A percentile compares a stretch with the other conserved stretches of the same genome.
Conservation (phyloP, 2,888 invertebrate species). For the Phorcus lineatus region DNA sequence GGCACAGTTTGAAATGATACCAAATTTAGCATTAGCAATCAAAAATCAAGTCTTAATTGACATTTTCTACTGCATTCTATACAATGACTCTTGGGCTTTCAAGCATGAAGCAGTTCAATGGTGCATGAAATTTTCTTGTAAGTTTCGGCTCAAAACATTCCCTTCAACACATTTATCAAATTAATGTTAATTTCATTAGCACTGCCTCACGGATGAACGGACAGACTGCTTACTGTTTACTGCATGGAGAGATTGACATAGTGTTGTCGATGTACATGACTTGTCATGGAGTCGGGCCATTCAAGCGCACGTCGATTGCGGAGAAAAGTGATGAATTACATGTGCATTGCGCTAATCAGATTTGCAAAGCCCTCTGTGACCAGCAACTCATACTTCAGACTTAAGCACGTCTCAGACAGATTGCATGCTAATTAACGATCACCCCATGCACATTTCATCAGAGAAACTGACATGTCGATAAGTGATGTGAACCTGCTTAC, state of each 20-base stretch:
- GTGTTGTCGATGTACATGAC: background rate
- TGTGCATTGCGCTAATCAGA: slow-evolving; percentile 13
- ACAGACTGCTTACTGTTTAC: background rate
- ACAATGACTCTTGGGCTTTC: background rate
- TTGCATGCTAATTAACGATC: background rate
- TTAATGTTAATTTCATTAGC: slow-evolving; percentile 4
- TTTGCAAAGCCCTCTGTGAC: background rate
- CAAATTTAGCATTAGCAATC: too few relatives aligned
- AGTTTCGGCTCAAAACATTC: background rate
- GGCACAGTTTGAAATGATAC: too few relatives aligned
- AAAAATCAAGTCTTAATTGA: too few relatives aligned
- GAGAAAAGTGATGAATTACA: slow-evolving; percentile 9
- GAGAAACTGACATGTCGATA: background rate
- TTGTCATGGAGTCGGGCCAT: background rate
- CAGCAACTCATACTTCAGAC: background rate
- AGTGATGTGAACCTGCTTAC: too few relatives aligned
- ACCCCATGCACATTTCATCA: background rate
- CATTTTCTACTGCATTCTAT: background rate
- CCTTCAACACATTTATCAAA: background rate
- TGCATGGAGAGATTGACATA: background rate
- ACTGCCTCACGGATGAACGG: background rate
- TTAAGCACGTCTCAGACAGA: slow-evolving; percentile 8
- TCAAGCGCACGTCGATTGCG: background rate
- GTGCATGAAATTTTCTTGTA: background rate
- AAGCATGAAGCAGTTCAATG: background rate